Base-by-base conservation (phyloP, 2,888 invertebrate genomes). In the Hirtodrosophila cameraria region DNA sequence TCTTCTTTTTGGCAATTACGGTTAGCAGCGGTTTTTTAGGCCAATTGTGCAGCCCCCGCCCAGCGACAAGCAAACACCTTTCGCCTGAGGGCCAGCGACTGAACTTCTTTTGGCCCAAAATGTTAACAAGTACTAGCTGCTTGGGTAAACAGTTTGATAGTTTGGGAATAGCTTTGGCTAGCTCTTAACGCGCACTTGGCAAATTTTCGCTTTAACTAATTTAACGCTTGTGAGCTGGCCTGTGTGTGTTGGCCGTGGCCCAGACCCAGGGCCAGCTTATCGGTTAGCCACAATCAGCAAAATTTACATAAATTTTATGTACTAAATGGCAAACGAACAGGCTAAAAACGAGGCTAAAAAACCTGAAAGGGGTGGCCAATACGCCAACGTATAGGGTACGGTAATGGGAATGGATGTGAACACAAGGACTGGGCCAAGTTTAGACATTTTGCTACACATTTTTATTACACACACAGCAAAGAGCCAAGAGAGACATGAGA, bases 241-340 rank as follows among this genome's bases (percentile, higher is more conserved):
- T 33, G 48, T 38, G 30, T 41, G 8, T 64, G 48, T 16, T 42
- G 67, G 48, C 49, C 20, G 23, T 52, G 30, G 20, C 38, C 16
- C 30, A 18, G 12, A 18, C 33, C 42, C 23, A 15, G 27, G 11
- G 25, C 36, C 36, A 38, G 58, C 84, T 83, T 80, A 80, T 80
- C 80, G 53, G 23, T 28, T 45, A 62, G 54, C 65, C 77, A 63
- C 86, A 80, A 80, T 81, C 80, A 58, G 52, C 57, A 63, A 52
- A 78, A 82, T 86, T 86, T 67, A 52, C 87, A 82, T 81, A 86
- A 64, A 81, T 72, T 81, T 63, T 71, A 66, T 79, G 41, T 62
- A 66, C 78, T 49, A 66, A 63, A 65, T 45, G 65, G 57, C 59
- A 55, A 65, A 49, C 53, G 38, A 49, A 33, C 31, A 16, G 55